These are phyloP conservation scores for Mastacembelus armatus DNA, from an alignment of 2,797 vertebrate genomes.

Conservation along the genomic window DNA sequence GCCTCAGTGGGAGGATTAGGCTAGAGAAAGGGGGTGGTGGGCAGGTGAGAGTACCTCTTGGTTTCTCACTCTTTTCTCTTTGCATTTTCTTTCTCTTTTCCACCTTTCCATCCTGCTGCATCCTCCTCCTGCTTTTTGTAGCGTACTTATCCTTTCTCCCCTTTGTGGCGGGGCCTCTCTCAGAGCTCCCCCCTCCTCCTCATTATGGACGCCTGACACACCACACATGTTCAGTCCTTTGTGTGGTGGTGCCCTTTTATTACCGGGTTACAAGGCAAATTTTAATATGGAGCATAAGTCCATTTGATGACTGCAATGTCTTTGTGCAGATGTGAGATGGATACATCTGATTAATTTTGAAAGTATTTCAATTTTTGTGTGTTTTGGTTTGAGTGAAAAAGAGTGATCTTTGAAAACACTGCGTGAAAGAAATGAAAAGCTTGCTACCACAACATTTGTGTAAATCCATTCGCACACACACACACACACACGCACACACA, in stretches of 20 bases:
- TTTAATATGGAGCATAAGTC: constrained; percentile 50
- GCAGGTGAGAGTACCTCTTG: constrained; percentile 76
- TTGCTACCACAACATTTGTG: constrained; percentile 33
- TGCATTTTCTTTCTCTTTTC: constrained; percentile 47
- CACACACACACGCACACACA: neutral
- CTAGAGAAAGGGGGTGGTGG: constrained; percentile 28
- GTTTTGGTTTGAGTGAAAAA: constrained; percentile 38
- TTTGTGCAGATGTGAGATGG: constrained; percentile 15
- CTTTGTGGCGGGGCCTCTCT: constrained; percentile 7
- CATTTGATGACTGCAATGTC: constrained; percentile 22
- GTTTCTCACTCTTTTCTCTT: constrained; percentile 18
- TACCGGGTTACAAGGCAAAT: constrained; percentile 63
- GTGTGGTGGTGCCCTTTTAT: constrained; percentile 61
- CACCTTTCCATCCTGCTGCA: constrained; percentile 39
- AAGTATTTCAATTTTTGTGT: constrained; percentile 3
- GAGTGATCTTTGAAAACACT: constrained; percentile 40
- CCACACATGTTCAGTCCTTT: constrained; percentile 65
- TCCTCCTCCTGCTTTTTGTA: constrained; percentile 18
- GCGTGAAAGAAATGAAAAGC: constrained; percentile 53
- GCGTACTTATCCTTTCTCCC: constrained; percentile 22
- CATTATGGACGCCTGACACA: constrained; percentile 67
- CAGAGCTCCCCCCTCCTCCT: constrained; percentile 44
- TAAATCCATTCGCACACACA: constrained; percentile 35
- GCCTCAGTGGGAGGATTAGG: constrained; percentile 53
- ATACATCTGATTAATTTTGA: neutral